phyloP scores from a whole-genome alignment of 1,140 invertebrate genomes.

The Diploscapter pachys region DNA sequence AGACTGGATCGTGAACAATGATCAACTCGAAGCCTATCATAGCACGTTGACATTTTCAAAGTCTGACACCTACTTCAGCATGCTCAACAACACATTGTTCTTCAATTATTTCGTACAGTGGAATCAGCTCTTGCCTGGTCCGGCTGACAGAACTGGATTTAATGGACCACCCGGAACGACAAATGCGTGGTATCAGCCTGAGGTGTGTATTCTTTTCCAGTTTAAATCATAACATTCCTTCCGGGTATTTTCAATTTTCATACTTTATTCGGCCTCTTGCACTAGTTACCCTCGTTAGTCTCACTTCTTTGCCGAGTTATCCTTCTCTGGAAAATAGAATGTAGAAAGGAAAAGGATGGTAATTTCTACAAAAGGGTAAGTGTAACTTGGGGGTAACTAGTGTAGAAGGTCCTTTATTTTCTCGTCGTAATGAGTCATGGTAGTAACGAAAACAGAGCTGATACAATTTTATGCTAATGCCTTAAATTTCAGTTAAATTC shows the following conservation, averaged over 20 bases:
- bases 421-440: too few species aligned
- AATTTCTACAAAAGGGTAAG: conserved; percentile 38
- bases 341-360: conserved; percentile 61
- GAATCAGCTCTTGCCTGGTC: conserved; percentile 27
- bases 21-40: conserved; percentile 42
- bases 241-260: too few species aligned
- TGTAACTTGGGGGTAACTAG: too few species aligned
- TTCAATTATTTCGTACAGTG: conserved; percentile 34
- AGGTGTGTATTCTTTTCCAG: background rate
- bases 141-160: conserved; percentile 63
- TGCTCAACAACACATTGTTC: conserved; percentile 14
- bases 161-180: conserved; percentile 63
- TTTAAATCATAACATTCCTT: too few species aligned
- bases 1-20: conserved; percentile 47
- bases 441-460: too few species aligned
- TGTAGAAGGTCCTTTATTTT: too few species aligned
- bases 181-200: conserved; percentile 69
- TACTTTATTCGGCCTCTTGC: too few species aligned
- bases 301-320: too few species aligned
- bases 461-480: conserved; percentile 61
- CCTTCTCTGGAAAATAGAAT: background rate
- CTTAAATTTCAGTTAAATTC: conserved; percentile 43
- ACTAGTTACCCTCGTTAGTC: too few species aligned
- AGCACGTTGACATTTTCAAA: conserved; percentile 23
- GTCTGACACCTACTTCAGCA: conserved; percentile 31